Conservation (phyloP, 2,797 vertebrate genomes). For the Pipistrellus nathusii region DNA sequence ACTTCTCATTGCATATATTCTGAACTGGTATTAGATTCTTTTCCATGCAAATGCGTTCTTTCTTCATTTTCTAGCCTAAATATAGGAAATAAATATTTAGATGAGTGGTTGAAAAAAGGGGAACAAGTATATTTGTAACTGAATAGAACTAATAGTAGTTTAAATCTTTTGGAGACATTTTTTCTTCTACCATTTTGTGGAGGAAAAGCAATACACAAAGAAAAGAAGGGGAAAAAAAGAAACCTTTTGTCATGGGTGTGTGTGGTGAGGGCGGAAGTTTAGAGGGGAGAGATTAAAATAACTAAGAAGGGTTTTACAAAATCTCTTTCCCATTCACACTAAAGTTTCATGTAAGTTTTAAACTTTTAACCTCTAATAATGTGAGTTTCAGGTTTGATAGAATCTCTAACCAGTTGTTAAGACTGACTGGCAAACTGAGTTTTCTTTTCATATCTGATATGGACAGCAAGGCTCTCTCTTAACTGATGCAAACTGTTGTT, state of each 20-base stretch:
- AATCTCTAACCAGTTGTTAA: not conserved
- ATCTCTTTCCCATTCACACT: not conserved
- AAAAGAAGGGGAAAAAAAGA: not conserved
- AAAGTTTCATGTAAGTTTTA: not conserved
- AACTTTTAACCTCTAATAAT: not conserved
- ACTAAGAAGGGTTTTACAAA: not conserved
- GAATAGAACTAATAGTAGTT: not conserved
- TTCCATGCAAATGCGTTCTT: not conserved
- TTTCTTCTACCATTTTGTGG: not conserved
- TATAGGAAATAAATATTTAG: not conserved
- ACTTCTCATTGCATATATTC: not conserved
- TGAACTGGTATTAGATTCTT: not conserved
- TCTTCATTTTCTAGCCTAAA: not conserved
- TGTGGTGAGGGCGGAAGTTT: fast-evolving
- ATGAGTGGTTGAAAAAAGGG: not conserved
- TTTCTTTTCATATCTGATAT: not conserved
- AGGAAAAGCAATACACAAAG: not conserved
- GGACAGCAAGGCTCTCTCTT: not conserved
- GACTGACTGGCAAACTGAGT: not conserved
- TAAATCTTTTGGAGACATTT: not conserved
- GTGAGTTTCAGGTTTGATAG: not conserved
- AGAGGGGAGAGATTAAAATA: too few species aligned
- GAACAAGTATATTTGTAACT: not conserved
- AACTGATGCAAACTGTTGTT: not conserved
- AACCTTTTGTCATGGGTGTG: not conserved